Evolutionary conservation across 1,140 invertebrate genomes (phyloP).

Genomic region (Pachyrhynchus sulphureomaculatus): DNA sequence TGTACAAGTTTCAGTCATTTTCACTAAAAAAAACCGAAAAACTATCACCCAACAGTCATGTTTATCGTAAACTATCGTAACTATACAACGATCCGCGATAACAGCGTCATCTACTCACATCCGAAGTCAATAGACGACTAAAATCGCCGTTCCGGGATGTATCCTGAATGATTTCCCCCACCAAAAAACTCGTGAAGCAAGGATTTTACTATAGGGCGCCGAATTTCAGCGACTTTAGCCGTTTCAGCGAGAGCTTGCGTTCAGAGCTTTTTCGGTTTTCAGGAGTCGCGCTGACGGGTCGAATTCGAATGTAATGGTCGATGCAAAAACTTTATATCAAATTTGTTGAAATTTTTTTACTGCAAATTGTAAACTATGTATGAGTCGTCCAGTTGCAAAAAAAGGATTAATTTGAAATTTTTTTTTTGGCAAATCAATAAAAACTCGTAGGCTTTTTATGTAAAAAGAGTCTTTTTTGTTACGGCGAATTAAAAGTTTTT

Average conservation of each 20-base stretch:
- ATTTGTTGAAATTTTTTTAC: too few species aligned
- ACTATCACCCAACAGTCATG: neutral
- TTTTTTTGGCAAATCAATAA: too few species aligned
- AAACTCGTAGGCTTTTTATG: too few species aligned
- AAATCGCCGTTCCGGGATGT: constrained; percentile 18
- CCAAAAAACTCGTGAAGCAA: constrained; percentile 7
- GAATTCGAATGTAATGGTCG: too few species aligned
- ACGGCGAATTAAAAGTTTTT: too few species aligned
- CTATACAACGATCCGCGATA: neutral
- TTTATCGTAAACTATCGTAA: neutral
- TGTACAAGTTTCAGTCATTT: too few species aligned
- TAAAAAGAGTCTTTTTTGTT: too few species aligned
- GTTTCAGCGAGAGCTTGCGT: constrained; percentile 26
- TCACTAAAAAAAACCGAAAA: neutral
- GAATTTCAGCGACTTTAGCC: constrained; percentile 20
- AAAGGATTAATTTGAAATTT: too few species aligned
- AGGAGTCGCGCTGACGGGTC: neutral
- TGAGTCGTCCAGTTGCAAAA: too few species aligned
- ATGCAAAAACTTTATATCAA: too few species aligned
- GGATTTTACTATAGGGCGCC: constrained; percentile 25
- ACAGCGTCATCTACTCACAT: neutral
- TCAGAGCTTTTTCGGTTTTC: constrained; percentile 22
- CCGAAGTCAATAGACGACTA: constrained; percentile 9
- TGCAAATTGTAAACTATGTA: too few species aligned
- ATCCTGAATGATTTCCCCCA: constrained; percentile 25